Evolutionary conservation across 2,888 invertebrate species (phyloP), one percentile per base, ranked within the genome.

Genomic region (Pemphredon lugubris): DNA sequence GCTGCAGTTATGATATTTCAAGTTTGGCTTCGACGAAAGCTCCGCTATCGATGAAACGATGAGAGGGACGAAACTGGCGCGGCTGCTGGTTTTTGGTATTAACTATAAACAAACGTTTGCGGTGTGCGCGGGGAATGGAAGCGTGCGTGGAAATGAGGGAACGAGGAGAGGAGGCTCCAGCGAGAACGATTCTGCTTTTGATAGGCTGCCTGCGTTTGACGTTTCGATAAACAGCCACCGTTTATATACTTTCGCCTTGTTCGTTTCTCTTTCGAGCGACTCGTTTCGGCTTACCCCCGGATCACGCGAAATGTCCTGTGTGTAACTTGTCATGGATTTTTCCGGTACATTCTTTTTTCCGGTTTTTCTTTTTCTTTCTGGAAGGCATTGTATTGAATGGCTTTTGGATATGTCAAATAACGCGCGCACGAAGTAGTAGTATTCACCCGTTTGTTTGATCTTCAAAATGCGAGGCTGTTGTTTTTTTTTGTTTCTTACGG

Each of bases 191-290:
- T 77, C 82, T 82, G 82, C 63, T 82, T 83, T 83, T 84, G 84
- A 83, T 84, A 73, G 82, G 74, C 59, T 59, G 79, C 77, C 87
- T 87, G 87, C 77, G 69, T 75, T 76, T 87, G 87, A 87, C 87
- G 86, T 87, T 86, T 87, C 84, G 86, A 87, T 87, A 86, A 86
- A 87, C 84, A 82, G 55, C 73, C 74, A 70, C 65, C 78, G 77
- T 79, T 77, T 76, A 76, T 79, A 73, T 73, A 77, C 73, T 73
- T 75, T 77, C 73, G 68, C 64, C 71, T 61, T 73, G 51, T 60
- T 70, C 59, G 53, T 48, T n/a, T 50, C 69, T 51, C 32, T 47
- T 20, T 69, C 48, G 57, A 55, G 63, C 67, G 53, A 40, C 47
- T 65, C 57, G 59, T 66, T 71, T 54, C 64, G 64, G 40, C 48